Conservation (phyloP, 2,797 vertebrate genomes). For the Sebastes oblongus region DNA sequence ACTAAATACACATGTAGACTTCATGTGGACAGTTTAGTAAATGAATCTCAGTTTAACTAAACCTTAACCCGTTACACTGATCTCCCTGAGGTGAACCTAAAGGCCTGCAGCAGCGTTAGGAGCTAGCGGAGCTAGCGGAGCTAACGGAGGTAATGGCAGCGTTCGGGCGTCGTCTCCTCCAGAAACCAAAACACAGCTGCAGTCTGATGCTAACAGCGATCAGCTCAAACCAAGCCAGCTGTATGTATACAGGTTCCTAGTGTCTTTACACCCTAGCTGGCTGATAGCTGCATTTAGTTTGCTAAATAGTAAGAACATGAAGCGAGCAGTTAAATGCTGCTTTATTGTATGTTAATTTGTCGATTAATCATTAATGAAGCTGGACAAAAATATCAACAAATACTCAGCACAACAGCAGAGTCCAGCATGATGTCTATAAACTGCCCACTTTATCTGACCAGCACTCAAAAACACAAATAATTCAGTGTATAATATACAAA, state of each 20-base stretch:
- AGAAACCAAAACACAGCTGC: neutral
- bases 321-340: neutral
- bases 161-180: conserved; percentile 72
- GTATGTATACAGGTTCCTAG: too few species aligned
- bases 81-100: neutral
- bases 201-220: rapidly evolving
- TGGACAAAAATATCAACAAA: neutral
- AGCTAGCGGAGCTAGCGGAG: conserved; percentile 15
- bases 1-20: neutral
- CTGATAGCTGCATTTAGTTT: neutral
- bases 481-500: neutral
- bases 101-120: conserved; percentile 39
- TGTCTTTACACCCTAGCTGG: rapidly evolving
- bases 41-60: rapidly evolving
- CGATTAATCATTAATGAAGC: neutral
- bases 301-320: neutral
- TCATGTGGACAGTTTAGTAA: rapidly evolving
- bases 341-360: neutral
- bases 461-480: neutral
- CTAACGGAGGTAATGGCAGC: conserved; percentile 40
- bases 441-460: neutral
- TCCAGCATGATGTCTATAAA: neutral
- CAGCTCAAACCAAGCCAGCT: neutral
- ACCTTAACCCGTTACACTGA: rapidly evolving
- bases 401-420: too few species aligned